phyloP scores from a whole-genome alignment of 2,888 invertebrate genomes.

The Eledone cirrhosa region DNA sequence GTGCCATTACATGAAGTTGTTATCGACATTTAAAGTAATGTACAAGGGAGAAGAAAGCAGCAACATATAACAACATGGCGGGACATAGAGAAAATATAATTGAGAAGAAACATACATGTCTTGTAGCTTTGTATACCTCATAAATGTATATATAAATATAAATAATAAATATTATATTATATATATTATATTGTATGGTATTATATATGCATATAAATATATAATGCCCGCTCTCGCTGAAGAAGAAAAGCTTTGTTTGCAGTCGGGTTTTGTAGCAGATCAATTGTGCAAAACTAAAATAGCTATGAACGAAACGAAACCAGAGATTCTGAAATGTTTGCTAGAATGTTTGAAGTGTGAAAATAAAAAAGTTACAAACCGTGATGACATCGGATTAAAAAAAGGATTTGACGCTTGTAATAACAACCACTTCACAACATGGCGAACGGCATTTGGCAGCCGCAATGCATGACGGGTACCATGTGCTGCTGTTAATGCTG shows the following conservation, averaged over 20 bases:
- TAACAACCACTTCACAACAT: slow-evolving; percentile 42
- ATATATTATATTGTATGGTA: no score
- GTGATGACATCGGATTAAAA: slow-evolving; percentile 55
- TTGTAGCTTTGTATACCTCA: no score
- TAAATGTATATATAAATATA: no score
- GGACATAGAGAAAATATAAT: slow-evolving; percentile 29
- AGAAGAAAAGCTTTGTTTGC: no score
- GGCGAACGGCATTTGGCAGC: slow-evolving; percentile 54
- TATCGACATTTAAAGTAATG: no score
- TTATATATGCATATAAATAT: no score
- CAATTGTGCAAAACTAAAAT: no score
- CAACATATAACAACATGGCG: slow-evolving; percentile 38
- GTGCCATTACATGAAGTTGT: background rate
- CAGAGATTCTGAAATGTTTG: no score
- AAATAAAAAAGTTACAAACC: slow-evolving; percentile 39
- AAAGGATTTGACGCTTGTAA: slow-evolving; percentile 38
- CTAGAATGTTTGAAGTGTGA: background rate
- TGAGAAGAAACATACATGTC: background rate
- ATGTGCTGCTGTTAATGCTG: slow-evolving; percentile 43
- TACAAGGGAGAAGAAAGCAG: slow-evolving; percentile 15
- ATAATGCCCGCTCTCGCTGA: no score
- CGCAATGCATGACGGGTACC: slow-evolving; percentile 52
- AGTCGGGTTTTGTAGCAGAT: no score
- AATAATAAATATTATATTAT: no score
- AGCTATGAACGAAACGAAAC: background rate